Evolutionary conservation across 23 tunicate genomes (phyloP).

Genomic region (Halocynthia roretzi): DNA sequence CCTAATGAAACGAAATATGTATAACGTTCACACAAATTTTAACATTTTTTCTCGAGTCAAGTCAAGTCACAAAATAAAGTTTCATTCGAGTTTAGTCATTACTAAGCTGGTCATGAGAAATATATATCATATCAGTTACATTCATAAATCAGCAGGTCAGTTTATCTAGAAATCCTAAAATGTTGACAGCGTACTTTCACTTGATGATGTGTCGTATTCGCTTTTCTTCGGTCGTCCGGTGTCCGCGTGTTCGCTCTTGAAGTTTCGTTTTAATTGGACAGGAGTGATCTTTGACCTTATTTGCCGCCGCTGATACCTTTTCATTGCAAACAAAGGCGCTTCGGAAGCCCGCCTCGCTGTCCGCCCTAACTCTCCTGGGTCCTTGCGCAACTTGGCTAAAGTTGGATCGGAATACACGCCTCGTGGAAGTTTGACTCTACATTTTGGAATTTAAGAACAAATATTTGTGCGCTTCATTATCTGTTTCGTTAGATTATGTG

Average conservation of each 20-base stretch:
- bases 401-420: constrained; percentile 7
- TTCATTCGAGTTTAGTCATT: too few relatives aligned
- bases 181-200: background rate
- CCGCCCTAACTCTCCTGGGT: background rate
- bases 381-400: background rate
- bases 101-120: background rate
- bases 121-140: background rate
- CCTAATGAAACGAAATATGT: too few relatives aligned
- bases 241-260: background rate
- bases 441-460: background rate
- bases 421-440: background rate
- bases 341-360: background rate
- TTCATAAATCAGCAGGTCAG: background rate
- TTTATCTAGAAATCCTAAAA: background rate
- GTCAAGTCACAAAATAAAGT: too few relatives aligned
- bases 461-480: too few relatives aligned
- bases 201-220: background rate
- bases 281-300: background rate
- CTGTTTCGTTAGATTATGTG: too few relatives aligned
- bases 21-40: too few relatives aligned
- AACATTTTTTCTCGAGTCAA: too few relatives aligned
- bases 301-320: constrained; percentile 1
- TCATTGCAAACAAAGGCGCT: background rate
- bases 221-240: background rate
- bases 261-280: background rate